Base-by-base conservation (phyloP, 37 sponge, comb jelly and placozoan species). In the Oopsacas minuta region DNA sequence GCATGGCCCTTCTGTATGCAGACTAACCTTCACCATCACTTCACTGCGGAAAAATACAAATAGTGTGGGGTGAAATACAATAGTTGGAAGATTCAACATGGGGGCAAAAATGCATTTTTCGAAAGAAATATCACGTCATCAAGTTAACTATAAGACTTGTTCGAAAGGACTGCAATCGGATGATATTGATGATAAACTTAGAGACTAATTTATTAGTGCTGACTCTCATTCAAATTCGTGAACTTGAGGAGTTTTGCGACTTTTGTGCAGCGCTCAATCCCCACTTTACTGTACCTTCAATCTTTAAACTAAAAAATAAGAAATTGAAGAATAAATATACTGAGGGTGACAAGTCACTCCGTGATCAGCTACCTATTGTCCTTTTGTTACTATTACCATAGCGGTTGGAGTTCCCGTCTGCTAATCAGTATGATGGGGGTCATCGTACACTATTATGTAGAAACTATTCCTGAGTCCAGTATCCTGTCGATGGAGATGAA, bases 351-450 rank as follows among this genome's bases (percentile, higher is more conserved):
- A n/a, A 61, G 28, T n/a, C 20, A 61, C 30, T 61, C 28, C 75
- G 75, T 61, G 75, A 61, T 25, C 28, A 61, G 75, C 30, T 61
- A 61, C 20, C 7, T 20, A 25, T 25, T 32, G 75, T n/a, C 75
- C 75, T 61, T 61, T 25, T 61, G 75, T 61, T 10, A 61, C 75
- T n/a, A 61, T 61, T 61, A 61, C 75, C 30, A 61, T 61, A 25
- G 75, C 30, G 75, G 75, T n/a, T 61, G 75, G 75, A 61, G 28
- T n/a, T 25, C 75, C 28, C 75, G 75, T 10, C 20, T 25, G 28
- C 75, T 61, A 61, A 61, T 61, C 30, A 61, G 75, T n/a, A 61
- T 61, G 75, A 61, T 61, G 75, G 75, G 75, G 75, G 28, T 61
- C 75, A 61, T 61, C 30, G 75, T 61, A 25, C 75, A 61, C 75